phyloP scores from a whole-genome alignment of 2,888 invertebrate species.

The Gastracanthus pulcherrimus region DNA sequence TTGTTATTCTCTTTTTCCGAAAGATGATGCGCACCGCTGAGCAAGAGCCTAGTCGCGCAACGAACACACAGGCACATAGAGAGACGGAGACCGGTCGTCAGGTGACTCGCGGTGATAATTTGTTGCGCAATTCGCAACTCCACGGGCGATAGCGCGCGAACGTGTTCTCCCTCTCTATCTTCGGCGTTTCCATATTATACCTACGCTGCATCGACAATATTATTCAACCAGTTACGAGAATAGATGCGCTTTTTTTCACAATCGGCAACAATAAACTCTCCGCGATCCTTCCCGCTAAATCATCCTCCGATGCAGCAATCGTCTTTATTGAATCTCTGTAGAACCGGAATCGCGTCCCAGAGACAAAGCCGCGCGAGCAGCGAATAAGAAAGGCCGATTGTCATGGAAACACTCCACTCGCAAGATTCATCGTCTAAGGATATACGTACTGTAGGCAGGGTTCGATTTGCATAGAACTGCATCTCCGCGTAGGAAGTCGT shows the following conservation, averaged over 20 bases:
- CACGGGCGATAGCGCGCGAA: background rate
- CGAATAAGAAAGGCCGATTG: too few relatives aligned
- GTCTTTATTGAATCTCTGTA: background rate
- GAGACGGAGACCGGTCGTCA: constrained; percentile 62
- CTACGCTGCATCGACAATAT: too few relatives aligned
- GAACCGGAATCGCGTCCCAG: background rate
- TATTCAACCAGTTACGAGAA: too few relatives aligned
- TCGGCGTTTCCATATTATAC: background rate
- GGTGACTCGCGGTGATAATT: constrained; percentile 63
- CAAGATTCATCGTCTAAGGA: too few relatives aligned
- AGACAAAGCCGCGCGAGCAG: background rate
- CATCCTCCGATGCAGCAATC: too few relatives aligned
- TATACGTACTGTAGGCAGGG: background rate
- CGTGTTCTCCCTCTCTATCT: background rate
- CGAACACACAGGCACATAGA: too few relatives aligned
- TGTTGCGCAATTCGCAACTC: constrained; percentile 41
- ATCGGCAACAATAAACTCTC: background rate
- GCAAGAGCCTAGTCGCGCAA: too few relatives aligned
- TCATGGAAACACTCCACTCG: too few relatives aligned
- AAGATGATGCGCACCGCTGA: background rate
- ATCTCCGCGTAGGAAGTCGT: constrained; percentile 45
- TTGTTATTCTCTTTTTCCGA: background rate
- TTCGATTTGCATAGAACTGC: constrained; percentile 1
- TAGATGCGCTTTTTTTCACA: background rate
- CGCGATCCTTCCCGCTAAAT: background rate